phyloP scores from a whole-genome alignment of 2,113 vertebrate species.

The Sapayoa aenigma region DNA sequence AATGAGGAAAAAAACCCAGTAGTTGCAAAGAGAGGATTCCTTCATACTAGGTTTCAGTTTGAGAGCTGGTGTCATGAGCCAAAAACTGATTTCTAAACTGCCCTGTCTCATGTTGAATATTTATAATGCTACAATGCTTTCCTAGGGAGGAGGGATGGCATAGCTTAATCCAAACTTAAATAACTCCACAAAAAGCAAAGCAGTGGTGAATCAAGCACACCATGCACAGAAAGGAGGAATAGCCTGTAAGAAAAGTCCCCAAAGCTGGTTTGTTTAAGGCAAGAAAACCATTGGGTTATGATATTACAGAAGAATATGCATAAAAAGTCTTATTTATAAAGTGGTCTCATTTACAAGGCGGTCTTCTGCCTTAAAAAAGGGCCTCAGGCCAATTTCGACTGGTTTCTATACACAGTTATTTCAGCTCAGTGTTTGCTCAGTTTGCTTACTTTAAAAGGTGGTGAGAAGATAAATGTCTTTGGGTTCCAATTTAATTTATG shows the following conservation, averaged over 20 bases:
- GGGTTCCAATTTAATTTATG: neutral
- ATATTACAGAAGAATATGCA: neutral
- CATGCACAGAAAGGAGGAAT: rapidly evolving
- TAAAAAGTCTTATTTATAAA: neutral
- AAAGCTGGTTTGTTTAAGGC: neutral
- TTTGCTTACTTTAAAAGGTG: neutral
- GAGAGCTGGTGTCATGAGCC: neutral
- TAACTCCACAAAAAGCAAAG: neutral
- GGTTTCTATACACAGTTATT: neutral
- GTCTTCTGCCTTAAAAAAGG: neutral
- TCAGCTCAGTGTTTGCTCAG: neutral
- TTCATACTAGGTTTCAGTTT: neutral
- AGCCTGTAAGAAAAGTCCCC: neutral
- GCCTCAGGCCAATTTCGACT: neutral
- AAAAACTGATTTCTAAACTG: neutral
- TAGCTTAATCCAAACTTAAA: neutral
- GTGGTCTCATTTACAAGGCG: neutral
- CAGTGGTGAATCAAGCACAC: neutral
- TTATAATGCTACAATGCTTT: neutral
- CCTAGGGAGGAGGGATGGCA: neutral
- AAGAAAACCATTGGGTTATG: neutral
- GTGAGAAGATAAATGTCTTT: neutral
- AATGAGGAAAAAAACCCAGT: neutral
- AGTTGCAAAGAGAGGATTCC: neutral
- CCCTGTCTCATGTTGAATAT: neutral